phyloP scores from a whole-genome alignment of 1,140 invertebrate species.

The Heliconius melpomene region DNA sequence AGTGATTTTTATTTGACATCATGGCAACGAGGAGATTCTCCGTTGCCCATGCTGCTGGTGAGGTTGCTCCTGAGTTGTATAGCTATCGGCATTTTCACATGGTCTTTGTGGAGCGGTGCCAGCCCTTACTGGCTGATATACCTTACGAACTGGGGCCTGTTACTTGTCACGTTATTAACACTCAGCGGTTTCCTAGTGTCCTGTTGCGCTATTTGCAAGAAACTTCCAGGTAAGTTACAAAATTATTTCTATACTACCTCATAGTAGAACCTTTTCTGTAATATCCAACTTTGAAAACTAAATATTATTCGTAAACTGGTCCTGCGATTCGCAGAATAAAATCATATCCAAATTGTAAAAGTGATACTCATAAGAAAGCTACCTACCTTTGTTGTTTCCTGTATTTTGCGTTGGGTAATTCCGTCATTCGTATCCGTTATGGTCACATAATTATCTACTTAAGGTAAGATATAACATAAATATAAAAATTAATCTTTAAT shows the following conservation, averaged over 20 bases:
- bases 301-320: not conserved
- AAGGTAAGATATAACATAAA: not conserved
- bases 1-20: conserved; percentile 71
- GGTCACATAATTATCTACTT: not conserved
- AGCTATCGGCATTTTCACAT: conserved; percentile 74
- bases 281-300: not conserved
- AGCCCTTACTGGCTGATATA: conserved; percentile 84
- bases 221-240: conserved; percentile 48
- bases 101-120: conserved; percentile 58
- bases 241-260: not conserved
- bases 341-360: not conserved
- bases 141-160: conserved; percentile 87
- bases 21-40: conserved; percentile 69
- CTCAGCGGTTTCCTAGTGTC: conserved; percentile 67
- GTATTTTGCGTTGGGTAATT: not conserved
- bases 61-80: conserved; percentile 81
- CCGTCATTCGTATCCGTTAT: not conserved
- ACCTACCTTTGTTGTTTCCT: not conserved
- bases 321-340: not conserved
- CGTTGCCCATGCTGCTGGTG: conserved; percentile 74
- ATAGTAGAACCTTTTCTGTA: too few species aligned
- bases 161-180: conserved; percentile 69
- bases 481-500: too few species aligned
- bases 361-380: not conserved
- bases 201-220: conserved; percentile 44